Evolutionary conservation across 2,113 vertebrate species (phyloP), one percentile per base, ranked within the genome.

Genomic region (Patagioenas fasciata): DNA sequence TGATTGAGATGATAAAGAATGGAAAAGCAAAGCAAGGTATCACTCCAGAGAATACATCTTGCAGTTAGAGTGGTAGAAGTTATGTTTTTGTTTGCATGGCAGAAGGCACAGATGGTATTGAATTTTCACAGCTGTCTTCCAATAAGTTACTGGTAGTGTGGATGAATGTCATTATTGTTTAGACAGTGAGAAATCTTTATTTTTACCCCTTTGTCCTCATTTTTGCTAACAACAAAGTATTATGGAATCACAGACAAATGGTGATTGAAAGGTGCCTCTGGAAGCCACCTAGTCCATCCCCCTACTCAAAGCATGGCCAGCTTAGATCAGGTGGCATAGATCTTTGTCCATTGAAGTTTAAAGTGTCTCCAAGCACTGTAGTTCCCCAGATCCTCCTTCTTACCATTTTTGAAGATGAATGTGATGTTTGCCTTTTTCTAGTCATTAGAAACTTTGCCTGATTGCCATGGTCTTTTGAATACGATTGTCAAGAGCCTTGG

Each of bases 51-150:
- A 80, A n/a, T 80, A n/a, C 16, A 50, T 85, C 25, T 84, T 87
- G 60, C 47, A 73, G 20, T n/a, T 75, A 90, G 40, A 48, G 19
- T 77, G 34, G 26, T 79, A 85, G 53, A 83, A 57, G 32, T 44
- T 80, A 0, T 65, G 11, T 80, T 77, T 69, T 77, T 5, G 75
- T 95, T 72, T 95, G 51, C 36, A 50, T 31, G 54, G 50, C 62
- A 89, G 64, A 80, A 93, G 36, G 80, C 83, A 58, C 75, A 93
- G 50, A 90, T 92, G 83, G 64, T 80, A 61, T 34, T 80, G 50
- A 73, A 86, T 91, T 96, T 92, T 91, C 71, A 83, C 80, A 88
- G 40, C 58, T 80, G 54, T 61, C 54, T 88, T 85, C 64, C 67
- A 83, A 9, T 85, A 69, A 57, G 75, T 82, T 50, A 51, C 25